Conservation (phyloP, 2,113 vertebrate genomes). For the Clarias gariepinus region DNA sequence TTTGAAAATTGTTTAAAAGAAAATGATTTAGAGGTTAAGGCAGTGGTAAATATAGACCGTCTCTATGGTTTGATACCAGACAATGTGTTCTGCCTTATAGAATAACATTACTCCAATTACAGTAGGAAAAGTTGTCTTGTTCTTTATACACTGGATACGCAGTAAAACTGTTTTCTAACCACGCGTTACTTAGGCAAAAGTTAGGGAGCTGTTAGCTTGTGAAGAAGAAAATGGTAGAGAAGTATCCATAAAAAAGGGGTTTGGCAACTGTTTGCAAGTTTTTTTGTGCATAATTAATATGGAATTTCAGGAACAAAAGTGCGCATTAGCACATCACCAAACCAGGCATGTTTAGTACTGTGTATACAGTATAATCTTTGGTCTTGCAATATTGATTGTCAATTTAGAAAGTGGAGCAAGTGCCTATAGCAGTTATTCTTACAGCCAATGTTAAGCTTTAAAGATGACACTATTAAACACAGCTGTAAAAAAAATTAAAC, state of each 20-base stretch:
- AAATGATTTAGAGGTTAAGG: not conserved
- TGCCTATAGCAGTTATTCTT: constrained; percentile 34
- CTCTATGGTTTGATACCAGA: not conserved
- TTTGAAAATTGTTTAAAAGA: not conserved
- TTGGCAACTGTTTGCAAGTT: constrained; percentile 41
- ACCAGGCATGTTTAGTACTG: constrained; percentile 20
- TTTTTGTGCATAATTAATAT: constrained; percentile 36
- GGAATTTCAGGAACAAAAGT: constrained; percentile 23
- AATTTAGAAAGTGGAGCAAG: constrained; percentile 21
- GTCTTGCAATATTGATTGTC: not conserved
- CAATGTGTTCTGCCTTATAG: not conserved
- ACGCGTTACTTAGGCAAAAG: not conserved
- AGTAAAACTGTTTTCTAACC: constrained; percentile 13
- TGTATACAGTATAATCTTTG: constrained; percentile 16
- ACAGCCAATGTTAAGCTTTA: constrained; percentile 18
- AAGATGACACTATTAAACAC: constrained; percentile 39
- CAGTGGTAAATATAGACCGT: not conserved
- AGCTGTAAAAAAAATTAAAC: constrained; percentile 28
- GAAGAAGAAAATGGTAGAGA: constrained; percentile 19
- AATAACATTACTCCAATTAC: not conserved
- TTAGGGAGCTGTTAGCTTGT: constrained; percentile 15
- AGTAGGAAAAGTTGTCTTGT: not conserved
- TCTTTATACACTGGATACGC: constrained; percentile 44
- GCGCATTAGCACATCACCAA: constrained; percentile 2
- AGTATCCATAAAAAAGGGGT: constrained; percentile 26